phyloP scores from a whole-genome alignment of 1,140 invertebrate species.

The Adoxophyes honmai region DNA sequence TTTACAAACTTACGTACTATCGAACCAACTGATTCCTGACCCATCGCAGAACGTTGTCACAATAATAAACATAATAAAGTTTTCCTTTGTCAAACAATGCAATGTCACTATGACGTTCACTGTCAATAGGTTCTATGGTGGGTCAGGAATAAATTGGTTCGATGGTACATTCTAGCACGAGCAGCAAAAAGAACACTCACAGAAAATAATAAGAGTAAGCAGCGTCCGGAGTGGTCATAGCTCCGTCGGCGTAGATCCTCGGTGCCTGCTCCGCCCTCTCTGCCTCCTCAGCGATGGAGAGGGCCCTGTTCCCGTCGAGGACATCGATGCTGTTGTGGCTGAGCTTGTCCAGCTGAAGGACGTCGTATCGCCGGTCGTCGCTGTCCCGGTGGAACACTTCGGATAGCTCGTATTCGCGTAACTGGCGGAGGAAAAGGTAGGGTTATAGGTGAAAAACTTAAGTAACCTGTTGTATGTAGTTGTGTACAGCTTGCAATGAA shows the following conservation, averaged over 20 bases:
- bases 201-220: conserved; percentile 66
- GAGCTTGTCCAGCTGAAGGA: conserved; percentile 81
- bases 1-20: too few relatives aligned
- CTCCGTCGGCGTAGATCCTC: conserved; percentile 59
- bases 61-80: too few relatives aligned
- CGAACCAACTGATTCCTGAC: too few relatives aligned
- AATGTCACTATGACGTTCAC: too few relatives aligned
- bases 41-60: too few relatives aligned
- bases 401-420: conserved; percentile 90
- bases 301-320: conserved; percentile 84
- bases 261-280: conserved; percentile 82
- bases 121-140: too few relatives aligned
- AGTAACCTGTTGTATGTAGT: too few relatives aligned
- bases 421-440: conserved; percentile 66
- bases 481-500: too few relatives aligned
- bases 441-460: neutral
- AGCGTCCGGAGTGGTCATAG: conserved; percentile 62
- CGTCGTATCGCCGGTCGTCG: conserved; percentile 87
- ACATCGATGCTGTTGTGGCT: conserved; percentile 80
- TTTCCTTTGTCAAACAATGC: too few relatives aligned
- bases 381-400: conserved; percentile 89
- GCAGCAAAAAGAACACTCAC: conserved; percentile 36
- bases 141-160: too few relatives aligned
- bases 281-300: conserved; percentile 87
- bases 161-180: too few relatives aligned